These are phyloP conservation scores for Habroteleia sp. DNA, from an alignment of 2,888 invertebrate genomes.

Conservation along the genomic window DNA sequence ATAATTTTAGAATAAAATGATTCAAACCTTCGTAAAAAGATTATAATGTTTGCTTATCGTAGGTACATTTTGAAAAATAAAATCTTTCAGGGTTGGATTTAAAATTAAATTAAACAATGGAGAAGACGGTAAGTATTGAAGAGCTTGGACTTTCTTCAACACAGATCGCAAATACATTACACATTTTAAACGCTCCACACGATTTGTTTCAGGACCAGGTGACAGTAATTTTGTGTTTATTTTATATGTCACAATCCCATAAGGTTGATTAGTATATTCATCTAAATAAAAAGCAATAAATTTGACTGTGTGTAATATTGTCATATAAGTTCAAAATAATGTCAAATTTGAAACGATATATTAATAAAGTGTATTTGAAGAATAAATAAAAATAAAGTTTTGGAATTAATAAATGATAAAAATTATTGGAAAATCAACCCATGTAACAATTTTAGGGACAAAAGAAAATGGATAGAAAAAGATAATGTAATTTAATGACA, in stretches of 20 bases:
- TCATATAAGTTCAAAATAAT: too few relatives aligned
- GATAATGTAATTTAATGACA: too few relatives aligned
- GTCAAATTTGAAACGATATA: too few relatives aligned
- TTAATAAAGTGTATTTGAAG: too few relatives aligned
- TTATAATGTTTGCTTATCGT: slow-evolving; percentile 22
- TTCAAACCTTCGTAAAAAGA: slow-evolving; percentile 62
- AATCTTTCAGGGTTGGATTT: slow-evolving; percentile 82
- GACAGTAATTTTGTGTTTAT: slow-evolving; percentile 69
- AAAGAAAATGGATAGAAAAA: too few relatives aligned
- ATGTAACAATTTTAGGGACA: too few relatives aligned
- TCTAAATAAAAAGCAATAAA: slow-evolving; percentile 48
- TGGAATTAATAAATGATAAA: too few relatives aligned
- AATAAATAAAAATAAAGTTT: too few relatives aligned
- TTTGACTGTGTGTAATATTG: too few relatives aligned
- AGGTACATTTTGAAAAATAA: slow-evolving; percentile 67
- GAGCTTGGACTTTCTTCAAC: slow-evolving; percentile 84
- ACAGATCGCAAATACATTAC: slow-evolving; percentile 80
- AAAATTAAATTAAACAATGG: slow-evolving; percentile 84
- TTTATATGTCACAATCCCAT: slow-evolving; percentile 70
- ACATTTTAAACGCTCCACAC: slow-evolving; percentile 73
- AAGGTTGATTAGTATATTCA: slow-evolving; percentile 66
- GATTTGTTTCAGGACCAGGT: slow-evolving; percentile 44
- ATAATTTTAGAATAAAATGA: background rate
- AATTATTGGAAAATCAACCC: too few relatives aligned
- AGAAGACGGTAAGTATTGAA: slow-evolving; percentile 84